These are phyloP conservation scores for Caenorhabditis afra DNA, from an alignment of 2,888 invertebrate species.

Conservation along the genomic window DNA sequence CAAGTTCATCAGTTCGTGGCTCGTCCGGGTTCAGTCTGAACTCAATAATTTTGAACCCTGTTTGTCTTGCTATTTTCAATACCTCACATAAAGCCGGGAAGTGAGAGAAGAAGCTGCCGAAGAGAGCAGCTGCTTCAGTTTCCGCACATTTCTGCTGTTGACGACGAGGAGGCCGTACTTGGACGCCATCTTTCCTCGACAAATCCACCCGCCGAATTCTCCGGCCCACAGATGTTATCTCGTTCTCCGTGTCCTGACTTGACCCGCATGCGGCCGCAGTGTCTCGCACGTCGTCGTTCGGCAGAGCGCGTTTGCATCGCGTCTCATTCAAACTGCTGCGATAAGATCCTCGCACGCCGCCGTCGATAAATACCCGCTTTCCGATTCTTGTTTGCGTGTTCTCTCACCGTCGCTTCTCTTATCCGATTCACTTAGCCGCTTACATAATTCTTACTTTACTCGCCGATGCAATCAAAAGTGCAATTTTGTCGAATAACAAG, in stretches of 20 bases:
- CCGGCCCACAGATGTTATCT: constrained; percentile 1
- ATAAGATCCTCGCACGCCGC: too few species aligned
- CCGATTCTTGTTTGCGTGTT: too few species aligned
- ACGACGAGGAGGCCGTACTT: constrained; percentile 61
- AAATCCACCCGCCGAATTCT: too few species aligned
- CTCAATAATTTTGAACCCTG: not conserved
- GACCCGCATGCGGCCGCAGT: too few species aligned
- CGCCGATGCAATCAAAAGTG: too few species aligned
- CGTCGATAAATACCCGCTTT: too few species aligned
- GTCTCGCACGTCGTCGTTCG: not conserved
- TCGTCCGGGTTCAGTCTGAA: constrained; percentile 31
- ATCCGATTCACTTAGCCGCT: too few species aligned
- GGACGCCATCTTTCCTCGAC: constrained; percentile 27
- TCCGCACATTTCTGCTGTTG: constrained; percentile 45
- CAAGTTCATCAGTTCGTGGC: constrained; percentile 28
- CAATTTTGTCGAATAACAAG: too few species aligned
- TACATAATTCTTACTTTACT: too few species aligned
- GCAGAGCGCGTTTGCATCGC: not conserved
- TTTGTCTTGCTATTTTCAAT: constrained; percentile 6
- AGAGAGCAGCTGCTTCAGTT: constrained; percentile 52
- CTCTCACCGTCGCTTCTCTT: not conserved
- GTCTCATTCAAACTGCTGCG: not conserved
- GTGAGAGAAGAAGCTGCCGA: constrained; percentile 57
- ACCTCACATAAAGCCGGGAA: constrained; percentile 67
- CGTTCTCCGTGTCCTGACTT: too few species aligned